Evolutionary conservation across 2,113 vertebrate species (phyloP).

Genomic region (Saccopteryx leptura): DNA sequence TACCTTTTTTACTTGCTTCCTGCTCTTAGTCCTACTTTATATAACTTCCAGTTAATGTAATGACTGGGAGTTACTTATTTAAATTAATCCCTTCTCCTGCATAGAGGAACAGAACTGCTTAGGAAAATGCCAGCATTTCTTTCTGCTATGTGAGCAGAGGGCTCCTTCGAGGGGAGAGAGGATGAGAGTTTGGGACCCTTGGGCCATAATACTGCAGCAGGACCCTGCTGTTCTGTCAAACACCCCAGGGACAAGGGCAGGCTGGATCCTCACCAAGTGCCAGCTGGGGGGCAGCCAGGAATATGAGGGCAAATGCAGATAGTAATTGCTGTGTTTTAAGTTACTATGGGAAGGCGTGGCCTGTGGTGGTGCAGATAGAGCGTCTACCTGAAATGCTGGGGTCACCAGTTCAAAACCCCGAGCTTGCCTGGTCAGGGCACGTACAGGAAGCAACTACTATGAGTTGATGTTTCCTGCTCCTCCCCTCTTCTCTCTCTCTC

Average conservation of each 20-base stretch:
- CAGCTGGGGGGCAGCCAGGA: background rate
- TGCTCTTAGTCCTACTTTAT: background rate
- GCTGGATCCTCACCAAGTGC: background rate
- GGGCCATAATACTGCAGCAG: background rate
- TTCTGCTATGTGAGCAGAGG: background rate
- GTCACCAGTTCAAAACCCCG: too few relatives aligned
- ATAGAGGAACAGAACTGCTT: background rate
- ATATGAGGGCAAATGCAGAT: background rate
- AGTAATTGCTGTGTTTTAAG: background rate
- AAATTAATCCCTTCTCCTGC: background rate
- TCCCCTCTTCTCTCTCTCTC: too few relatives aligned
- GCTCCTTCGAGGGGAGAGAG: background rate
- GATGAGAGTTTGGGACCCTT: background rate
- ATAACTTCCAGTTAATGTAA: background rate
- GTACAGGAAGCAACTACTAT: too few relatives aligned
- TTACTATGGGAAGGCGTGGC: background rate
- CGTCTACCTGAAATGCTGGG: too few relatives aligned
- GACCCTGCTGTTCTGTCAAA: background rate
- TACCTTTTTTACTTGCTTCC: background rate
- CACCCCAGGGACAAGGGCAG: background rate
- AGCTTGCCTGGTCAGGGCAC: too few relatives aligned
- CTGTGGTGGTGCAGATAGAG: too few relatives aligned
- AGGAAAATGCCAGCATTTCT: background rate
- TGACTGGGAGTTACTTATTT: background rate
- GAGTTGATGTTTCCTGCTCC: too few relatives aligned